Conservation (phyloP, 2,888 invertebrate species). For the Chrysolina oricalcia region DNA sequence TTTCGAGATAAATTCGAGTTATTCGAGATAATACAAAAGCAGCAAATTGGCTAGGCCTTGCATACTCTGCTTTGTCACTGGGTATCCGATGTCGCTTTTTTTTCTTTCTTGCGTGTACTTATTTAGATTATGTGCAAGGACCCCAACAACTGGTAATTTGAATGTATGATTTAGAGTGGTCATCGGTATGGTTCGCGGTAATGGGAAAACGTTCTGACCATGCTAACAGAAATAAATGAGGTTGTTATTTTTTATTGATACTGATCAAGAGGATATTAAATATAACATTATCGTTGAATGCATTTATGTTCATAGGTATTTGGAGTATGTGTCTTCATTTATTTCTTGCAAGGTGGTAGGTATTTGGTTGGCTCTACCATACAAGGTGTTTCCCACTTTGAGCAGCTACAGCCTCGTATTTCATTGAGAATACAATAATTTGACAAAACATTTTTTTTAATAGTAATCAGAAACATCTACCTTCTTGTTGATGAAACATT, state of each 20-base stretch:
- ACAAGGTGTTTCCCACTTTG: no score
- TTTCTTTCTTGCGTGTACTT: background rate
- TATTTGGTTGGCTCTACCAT: no score
- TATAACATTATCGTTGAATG: no score
- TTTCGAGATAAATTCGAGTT: conserved; percentile 60
- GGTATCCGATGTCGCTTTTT: conserved; percentile 30
- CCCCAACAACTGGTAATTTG: conserved; percentile 29
- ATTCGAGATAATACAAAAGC: conserved; percentile 60
- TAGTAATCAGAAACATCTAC: no score
- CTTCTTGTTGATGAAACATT: no score
- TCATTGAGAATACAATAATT: no score
- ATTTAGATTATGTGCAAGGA: conserved; percentile 21
- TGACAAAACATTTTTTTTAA: no score
- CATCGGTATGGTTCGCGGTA: conserved; percentile 3
- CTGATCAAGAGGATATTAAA: no score
- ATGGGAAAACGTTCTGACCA: conserved; percentile 1
- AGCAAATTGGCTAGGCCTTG: conserved; percentile 60
- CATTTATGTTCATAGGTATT: no score
- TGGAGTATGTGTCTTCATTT: no score
- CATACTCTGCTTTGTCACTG: conserved; percentile 49
- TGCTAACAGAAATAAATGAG: background rate
- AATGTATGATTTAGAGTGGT: conserved; percentile 28
- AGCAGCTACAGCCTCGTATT: no score
- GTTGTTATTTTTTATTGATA: background rate
- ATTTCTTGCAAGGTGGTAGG: no score